These are phyloP conservation scores for Sarcophaga subvicina DNA, from an alignment of 2,888 invertebrate genomes.

Conservation along the genomic window DNA sequence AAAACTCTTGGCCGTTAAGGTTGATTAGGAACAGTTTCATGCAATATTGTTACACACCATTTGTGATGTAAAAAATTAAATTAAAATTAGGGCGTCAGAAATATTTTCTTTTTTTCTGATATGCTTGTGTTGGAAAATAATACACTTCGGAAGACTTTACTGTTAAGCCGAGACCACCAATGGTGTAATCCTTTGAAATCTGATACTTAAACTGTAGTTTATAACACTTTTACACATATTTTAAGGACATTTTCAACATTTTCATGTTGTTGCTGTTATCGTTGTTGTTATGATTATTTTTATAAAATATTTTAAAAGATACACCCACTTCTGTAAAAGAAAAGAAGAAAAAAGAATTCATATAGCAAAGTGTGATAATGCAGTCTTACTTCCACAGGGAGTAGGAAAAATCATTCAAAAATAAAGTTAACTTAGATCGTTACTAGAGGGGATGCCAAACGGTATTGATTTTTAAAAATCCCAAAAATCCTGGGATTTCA, in stretches of 20 bases:
- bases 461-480: too few relatives aligned
- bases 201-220: slow-evolving; percentile 70
- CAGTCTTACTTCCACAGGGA: too few relatives aligned
- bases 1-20: not conserved
- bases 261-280: not conserved
- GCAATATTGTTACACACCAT: slow-evolving; percentile 17
- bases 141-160: not conserved
- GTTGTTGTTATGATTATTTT: slow-evolving; percentile 3
- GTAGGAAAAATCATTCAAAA: too few relatives aligned
- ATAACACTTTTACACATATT: slow-evolving; percentile 74
- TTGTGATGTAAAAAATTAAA: not conserved
- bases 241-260: slow-evolving; percentile 36
- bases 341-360: too few relatives aligned
- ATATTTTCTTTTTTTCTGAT: not conserved
- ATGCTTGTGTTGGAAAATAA: too few relatives aligned
- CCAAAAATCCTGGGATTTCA: too few relatives aligned
- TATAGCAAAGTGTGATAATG: too few relatives aligned
- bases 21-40: slow-evolving; percentile 1
- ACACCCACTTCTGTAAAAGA: not conserved
- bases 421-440: too few relatives aligned
- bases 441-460: too few relatives aligned
- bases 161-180: slow-evolving; percentile 47
- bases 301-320: slow-evolving; percentile 11
- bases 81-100: slow-evolving; percentile 51
- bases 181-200: slow-evolving; percentile 59